A percentile compares a stretch with the other conserved stretches of the same genome.
Conservation (phyloP, 2,888 invertebrate species). For the Cerastoderma edule region DNA sequence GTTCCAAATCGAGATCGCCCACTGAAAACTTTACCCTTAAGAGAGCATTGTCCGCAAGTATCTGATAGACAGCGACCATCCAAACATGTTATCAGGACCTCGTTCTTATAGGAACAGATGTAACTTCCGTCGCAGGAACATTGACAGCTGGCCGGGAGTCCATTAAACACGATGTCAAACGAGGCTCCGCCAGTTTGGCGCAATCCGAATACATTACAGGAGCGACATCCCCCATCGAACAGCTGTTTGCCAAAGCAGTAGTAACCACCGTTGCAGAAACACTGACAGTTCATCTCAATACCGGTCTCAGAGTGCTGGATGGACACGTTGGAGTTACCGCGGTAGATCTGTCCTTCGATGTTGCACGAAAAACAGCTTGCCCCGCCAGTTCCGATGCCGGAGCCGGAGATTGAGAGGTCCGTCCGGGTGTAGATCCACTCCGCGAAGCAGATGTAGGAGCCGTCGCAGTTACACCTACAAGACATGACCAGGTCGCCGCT, state of each 20-base stretch:
- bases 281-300: constrained; percentile 57
- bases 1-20: constrained; percentile 50
- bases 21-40: constrained; percentile 41
- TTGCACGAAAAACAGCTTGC: constrained; percentile 57
- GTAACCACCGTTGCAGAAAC: constrained; percentile 65
- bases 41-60: constrained; percentile 42
- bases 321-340: constrained; percentile 64
- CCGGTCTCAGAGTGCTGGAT: constrained; percentile 33
- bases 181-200: constrained; percentile 34
- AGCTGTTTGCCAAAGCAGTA: constrained; percentile 46
- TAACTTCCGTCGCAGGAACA: constrained; percentile 51
- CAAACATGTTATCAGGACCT: constrained; percentile 35
- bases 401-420: constrained; percentile 48
- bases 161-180: constrained; percentile 44
- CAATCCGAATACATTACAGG: constrained; percentile 39
- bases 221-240: constrained; percentile 35
- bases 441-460: constrained; percentile 46
- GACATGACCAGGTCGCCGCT: constrained; percentile 48
- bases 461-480: constrained; percentile 66
- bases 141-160: constrained; percentile 38
- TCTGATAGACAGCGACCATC: constrained; percentile 45
- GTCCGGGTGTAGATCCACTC: constrained; percentile 48
- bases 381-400: constrained; percentile 51
- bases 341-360: constrained; percentile 55
- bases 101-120: constrained; percentile 30